Base-by-base conservation (phyloP, 2,113 vertebrate genomes). In the Apistogramma diplotaenia region DNA sequence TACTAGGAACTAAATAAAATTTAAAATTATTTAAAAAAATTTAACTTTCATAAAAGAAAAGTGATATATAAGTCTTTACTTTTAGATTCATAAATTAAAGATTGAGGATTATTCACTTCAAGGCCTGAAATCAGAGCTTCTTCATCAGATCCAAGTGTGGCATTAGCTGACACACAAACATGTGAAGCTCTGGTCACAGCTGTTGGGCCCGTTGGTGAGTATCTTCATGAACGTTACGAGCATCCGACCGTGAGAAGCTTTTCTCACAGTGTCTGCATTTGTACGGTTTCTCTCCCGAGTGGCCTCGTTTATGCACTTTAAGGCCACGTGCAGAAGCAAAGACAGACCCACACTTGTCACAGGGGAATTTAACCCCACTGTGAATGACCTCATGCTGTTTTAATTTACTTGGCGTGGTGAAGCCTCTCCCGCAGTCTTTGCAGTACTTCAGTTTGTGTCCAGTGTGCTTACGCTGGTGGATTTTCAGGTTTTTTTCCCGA, bases 271-370 rank as follows among this genome's bases (percentile, higher is more conserved):
- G 21, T 25, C 21, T 43, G 8, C 61, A 65, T 4, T 40, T 40
- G 37, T 40, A 40, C 4, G 37, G 37, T 33, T 33, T 33, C 33
- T 33, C 33, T 33, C 61, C 61, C 18, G 37, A 43, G 61, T 65
- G 61, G 61, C 43, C 37, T 10, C 37, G 61, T 43, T 11, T 65
- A 65, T 65, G 61, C 5, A 0, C 4, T 43, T 65, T 65, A 25
- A 65, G 61, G 21, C 43, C 19, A 25, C 61, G 13, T 4, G 61
- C 13, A 43, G 61, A 43, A 15, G 37, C 43, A 8, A 65, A 65
- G 21, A 13, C 43, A 0, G 61, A 43, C 0, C 37, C 61, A 0
- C 61, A 65, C 3, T 65, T 35, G 0, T 65, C 61, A 4, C 61
- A 65, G 61, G 43, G 1, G 35, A 43, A 0, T 65, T 65, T 65